Evolutionary conservation across 2,888 invertebrate genomes (phyloP), one percentile per base, ranked within the genome.

Genomic region (Hyposoter dolosus): DNA sequence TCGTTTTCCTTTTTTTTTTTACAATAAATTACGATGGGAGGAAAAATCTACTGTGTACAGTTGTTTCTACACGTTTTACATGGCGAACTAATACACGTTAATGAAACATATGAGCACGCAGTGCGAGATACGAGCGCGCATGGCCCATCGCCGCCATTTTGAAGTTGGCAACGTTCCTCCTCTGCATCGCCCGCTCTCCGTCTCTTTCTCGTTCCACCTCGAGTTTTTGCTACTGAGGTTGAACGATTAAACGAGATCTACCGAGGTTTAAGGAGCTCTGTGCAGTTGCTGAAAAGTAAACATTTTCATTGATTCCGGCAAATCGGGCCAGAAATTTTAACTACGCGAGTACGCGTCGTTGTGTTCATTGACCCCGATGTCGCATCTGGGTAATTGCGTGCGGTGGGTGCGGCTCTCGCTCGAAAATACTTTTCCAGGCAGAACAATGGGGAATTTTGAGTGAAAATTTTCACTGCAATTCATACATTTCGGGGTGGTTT

Each of bases 71-170:
- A 79, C 60, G 32, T 65, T 63, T 28, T 72, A 72, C 60, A 60
- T 53, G 43, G 12, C 10, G 7, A 60, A 71, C 60, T 72, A 65
- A 71, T 65, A 66, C 56, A 40, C 68, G 23, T 35, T 50, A 60
- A 28, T 66, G 43, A 65, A 50, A 45, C 63, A 65, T 65, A 65
- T 23, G 65, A 76, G 76, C 35, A 63, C 32, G 10, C 12, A 32
- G 35, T 6, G 47, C 23, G 47, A 65, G 56, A 17, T 17, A 53
- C 66, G 9, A 66, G 35, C 68, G 68, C 65, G 56, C 77, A 69
- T 60, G 78, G 53, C n/a, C 56, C 47, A n/a, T 50, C 50, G 82
- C 53, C 85, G 85, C 85, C 85, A 85, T 85, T 63, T 85, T 85
- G 85, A 47, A 82, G 71, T 63, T 79, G 60, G 66, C 6, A 66